Evolutionary conservation across 2,113 vertebrate species (phyloP), one percentile per base, ranked within the genome.

Genomic region (Lophius piscatorius): DNA sequence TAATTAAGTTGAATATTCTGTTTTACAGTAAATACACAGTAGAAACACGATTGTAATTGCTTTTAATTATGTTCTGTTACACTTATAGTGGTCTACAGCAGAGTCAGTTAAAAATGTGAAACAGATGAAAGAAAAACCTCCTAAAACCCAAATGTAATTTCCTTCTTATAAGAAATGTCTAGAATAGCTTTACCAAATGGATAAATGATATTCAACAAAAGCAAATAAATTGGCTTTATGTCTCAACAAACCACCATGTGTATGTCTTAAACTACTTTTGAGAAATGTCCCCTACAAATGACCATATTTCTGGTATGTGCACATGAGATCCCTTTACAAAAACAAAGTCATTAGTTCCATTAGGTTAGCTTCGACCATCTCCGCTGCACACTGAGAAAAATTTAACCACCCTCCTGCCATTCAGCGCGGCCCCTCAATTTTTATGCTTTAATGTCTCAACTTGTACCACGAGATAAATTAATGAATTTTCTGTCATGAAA

Each of bases 331-430:
- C 24, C 23, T 23, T 41, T 0, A 41, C 38, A 46, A 64, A 70
- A 76, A 56, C 72, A 71, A 66, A 76, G 62, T 68, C 41, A 74
- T 82, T 72, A 64, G 63, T 78, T 81, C 68, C 61, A 78, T 78
- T 73, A 76, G 61, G 35, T 65, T 35, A 14, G 24, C 36, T 39
- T 74, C 50, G 45, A 22, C 44, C 34, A 61, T 56, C 67, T 49
- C 47, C 45, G 35, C 29, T 50, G 55, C 55, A 57, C 28, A 68
- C 36, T 2, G 9, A 29, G 46, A 2, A 31, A 12, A 64, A 64
- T 52, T 74, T 69, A 63, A 68, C 17, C 36, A 20, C 21, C 31
- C 12, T 12, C 23, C 39, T 60, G 34, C 16, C 55, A 35, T 56
- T 62, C 33, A 59, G 9, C 33, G n/a, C 3, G 1, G 24, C 17